Base-by-base conservation (phyloP, 2,888 invertebrate species). In the Barypeithes pellucidus region DNA sequence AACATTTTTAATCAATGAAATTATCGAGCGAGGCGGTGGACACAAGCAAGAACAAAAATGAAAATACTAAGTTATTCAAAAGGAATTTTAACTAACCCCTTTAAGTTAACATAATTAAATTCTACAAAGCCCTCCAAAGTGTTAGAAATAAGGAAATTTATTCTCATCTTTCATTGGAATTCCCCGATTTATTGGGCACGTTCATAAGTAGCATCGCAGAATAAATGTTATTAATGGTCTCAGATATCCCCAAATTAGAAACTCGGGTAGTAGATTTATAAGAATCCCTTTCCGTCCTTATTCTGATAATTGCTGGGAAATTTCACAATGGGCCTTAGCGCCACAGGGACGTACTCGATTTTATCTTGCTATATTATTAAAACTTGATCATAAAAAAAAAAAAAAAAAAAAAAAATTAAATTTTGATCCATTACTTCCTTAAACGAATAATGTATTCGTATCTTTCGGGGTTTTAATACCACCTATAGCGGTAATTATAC, bases 141-240 rank as follows among this genome's bases (percentile, higher is more conserved):
- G 62, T 45, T 14, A 62, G 63, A 63, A 63, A 63, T 33, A 50
- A 50, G 33, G 16, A 50, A 66, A 67, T 61, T 67, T 62, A 61
- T 72, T 54, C 62, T 57, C 67, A 72, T 72, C 72, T 72, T 67
- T 67, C 61, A 52, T 67, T 67, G 50, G 52, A 66, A 67, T 36
- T 66, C 24, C 36, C 43, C 60, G 67, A 72, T 72, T 72, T 67
- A 72, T 72, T 60, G n/a, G 57, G 72, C 67, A 72, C 72, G 67
- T 67, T 72, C 72, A 72, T 72, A 72, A 72, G 72, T 61, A 70
- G 45, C 67, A 67, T 67, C 60, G 63, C n/a, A 67, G 67, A 67
- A 72, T 72, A 67, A 72, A 45, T 66, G 72, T 72, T 72, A 72
- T 72, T 72, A 72, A 72, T 72, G 72, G 72, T 54, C 47, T 33